A percentile compares a stretch with the other conserved stretches of the same genome.
These are phyloP conservation scores for Sebastes elongatus DNA, from an alignment of 2,797 vertebrate species.

Conservation along the genomic window DNA sequence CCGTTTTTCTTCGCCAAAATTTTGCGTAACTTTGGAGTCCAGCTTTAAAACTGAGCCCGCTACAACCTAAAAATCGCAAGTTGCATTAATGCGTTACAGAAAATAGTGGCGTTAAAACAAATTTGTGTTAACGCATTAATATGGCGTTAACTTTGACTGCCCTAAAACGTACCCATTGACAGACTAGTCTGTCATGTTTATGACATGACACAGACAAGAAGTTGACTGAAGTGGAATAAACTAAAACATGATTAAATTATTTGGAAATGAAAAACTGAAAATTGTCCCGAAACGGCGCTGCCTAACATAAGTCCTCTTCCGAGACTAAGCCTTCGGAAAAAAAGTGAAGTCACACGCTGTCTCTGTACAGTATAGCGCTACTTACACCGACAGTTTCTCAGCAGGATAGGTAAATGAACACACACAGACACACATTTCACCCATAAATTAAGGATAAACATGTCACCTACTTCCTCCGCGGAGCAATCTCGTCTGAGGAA, in stretches of 20 bases:
- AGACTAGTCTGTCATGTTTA: background rate
- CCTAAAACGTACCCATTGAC: background rate
- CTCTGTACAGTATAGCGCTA: background rate
- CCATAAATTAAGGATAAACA: conserved; percentile 47
- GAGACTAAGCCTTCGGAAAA: background rate
- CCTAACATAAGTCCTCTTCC: background rate
- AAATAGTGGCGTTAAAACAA: no score
- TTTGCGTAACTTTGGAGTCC: no score
- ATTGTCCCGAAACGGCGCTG: background rate
- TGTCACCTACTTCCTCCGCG: conserved; percentile 41
- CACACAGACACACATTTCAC: conserved; percentile 13
- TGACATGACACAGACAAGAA: background rate
- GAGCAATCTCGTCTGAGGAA: conserved; percentile 23
- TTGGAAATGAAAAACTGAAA: background rate
- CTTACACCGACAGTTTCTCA: conserved; percentile 4
- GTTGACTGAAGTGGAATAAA: background rate
- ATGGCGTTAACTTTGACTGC: no score
- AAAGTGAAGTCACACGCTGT: background rate
- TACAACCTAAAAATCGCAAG: no score
- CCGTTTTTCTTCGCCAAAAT: no score
- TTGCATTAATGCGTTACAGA: no score
- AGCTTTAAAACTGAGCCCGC: no score
- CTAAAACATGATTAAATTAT: background rate
- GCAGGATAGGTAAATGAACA: conserved; percentile 2
- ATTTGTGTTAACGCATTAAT: no score